Percentiles rank a stretch among this genome's conserved stretches.
Evolutionary conservation across 2,113 vertebrate genomes (phyloP).

Genomic region (Mustela nigripes): DNA sequence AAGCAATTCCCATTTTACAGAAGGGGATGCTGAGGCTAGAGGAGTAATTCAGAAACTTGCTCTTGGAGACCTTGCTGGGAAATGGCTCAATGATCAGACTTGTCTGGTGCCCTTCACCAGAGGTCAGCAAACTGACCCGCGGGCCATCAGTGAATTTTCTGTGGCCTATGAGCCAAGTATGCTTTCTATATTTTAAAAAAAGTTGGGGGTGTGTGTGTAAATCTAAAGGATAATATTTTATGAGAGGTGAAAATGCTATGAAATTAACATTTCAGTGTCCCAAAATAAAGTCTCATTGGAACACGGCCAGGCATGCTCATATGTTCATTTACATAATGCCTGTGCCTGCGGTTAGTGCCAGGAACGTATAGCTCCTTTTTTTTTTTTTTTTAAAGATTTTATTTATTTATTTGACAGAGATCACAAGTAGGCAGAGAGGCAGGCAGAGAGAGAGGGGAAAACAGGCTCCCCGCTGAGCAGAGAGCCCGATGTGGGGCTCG

Average conservation of each 20-base stretch:
- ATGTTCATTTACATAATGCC: neutral
- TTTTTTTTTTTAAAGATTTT: too few relatives aligned
- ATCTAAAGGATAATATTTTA: neutral
- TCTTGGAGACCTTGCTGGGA: neutral
- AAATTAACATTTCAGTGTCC: neutral
- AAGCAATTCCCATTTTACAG: neutral
- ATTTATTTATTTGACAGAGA: too few relatives aligned
- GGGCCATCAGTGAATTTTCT: neutral
- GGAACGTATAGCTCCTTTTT: too few relatives aligned
- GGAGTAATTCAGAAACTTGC: neutral
- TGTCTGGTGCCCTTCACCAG: neutral
- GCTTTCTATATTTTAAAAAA: neutral
- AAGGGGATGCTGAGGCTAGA: neutral
- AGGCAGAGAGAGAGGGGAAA: too few relatives aligned
- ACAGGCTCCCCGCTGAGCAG: too few relatives aligned
- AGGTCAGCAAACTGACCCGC: neutral
- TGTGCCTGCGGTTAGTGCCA: accelerated
- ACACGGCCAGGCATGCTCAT: accelerated
- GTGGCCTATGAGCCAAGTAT: neutral
- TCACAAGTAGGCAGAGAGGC: too few relatives aligned
- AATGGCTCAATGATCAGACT: neutral
- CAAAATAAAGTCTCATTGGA: neutral
- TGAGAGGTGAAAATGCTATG: neutral
- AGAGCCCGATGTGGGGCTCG: too few relatives aligned
- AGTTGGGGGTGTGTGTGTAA: neutral